Base-by-base conservation (phyloP, 2,113 vertebrate genomes). In the Paramisgurnus dabryanus region DNA sequence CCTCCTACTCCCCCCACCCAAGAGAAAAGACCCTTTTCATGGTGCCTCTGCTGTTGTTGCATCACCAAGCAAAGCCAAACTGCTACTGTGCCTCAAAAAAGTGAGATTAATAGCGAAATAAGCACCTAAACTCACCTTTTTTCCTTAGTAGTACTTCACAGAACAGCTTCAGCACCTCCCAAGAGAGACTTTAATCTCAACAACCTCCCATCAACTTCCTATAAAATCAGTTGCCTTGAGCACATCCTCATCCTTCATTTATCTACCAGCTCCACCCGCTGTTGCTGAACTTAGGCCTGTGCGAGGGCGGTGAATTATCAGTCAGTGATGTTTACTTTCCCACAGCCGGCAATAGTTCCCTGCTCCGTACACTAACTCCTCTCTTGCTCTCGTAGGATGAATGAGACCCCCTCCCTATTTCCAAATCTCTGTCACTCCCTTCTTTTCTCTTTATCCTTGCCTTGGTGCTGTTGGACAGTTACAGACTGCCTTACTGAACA, bases 241-340 rank as follows among this genome's bases (percentile, higher is more conserved):
- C 74, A 79, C 88, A 89, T 89, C 80, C 82, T 80, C 57, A 58
- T 64, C 27, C 70, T 50, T 76, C 78, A 50, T 67, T 70, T 17
- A 82, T 81, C 49, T 17, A 47, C 53, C 53, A 57, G 13, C 53
- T 57, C 15, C 53, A 17, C 15, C 12, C 53, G 8, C 81, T 86
- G 85, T 69, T 78, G 53, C 83, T 57, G 39, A 81, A 81, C 84
- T 81, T 85, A 82, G 73, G 84, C 85, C 77, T 69, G 73, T 80
- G 85, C 45, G 81, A 81, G 71, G 76, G 86, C 77, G 5, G 87
- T 80, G 82, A 87, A 85, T 70, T 81, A 86, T 81, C 83, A 78
- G 58, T 81, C 83, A 78, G 58, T 58, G 82, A 86, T 90, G 87
- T 91, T 92, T 89, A 93, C 90, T 92, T 92, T 89, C 91, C 88